A percentile compares a stretch with the other conserved stretches of the same genome.
phyloP scores from a whole-genome alignment of 2,797 vertebrate genomes.

The Cyprinella venusta region DNA sequence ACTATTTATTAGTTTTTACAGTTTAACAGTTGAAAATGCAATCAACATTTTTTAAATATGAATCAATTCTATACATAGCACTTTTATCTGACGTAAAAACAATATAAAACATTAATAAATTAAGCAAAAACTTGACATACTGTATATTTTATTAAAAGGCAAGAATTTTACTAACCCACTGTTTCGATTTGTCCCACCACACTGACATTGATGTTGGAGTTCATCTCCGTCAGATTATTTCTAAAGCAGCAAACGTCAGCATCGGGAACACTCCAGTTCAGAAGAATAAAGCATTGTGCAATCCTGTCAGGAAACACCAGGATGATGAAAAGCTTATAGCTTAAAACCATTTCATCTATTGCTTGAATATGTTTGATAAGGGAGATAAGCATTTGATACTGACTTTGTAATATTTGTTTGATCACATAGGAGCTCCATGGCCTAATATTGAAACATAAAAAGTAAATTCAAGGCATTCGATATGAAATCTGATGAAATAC shows the following conservation, averaged over 20 bases:
- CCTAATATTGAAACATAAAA: slow-evolving; percentile 8
- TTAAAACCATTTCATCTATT: neutral
- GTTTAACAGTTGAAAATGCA: no score
- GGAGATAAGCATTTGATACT: neutral
- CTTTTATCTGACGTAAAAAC: neutral
- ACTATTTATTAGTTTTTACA: no score
- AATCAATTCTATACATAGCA: neutral
- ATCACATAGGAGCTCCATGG: neutral
- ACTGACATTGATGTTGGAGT: slow-evolving; percentile 43
- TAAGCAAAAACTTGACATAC: neutral
- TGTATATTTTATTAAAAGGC: neutral
- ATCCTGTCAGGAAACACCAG: slow-evolving; percentile 53
- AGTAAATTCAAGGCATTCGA: neutral
- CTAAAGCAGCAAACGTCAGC: slow-evolving; percentile 69
- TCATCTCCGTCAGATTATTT: slow-evolving; percentile 51
- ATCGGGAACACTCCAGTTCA: slow-evolving; percentile 57
- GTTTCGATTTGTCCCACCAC: slow-evolving; percentile 60
- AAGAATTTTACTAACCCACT: slow-evolving; percentile 63
- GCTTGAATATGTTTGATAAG: neutral
- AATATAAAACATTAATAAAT: no score
- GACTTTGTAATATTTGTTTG: neutral
- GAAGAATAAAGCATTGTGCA: slow-evolving; percentile 60
- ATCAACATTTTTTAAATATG: neutral
- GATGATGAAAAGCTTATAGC: neutral
- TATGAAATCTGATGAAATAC: neutral